These are phyloP conservation scores for Neotoma lepida DNA, from an alignment of 2,113 vertebrate species.

Conservation along the genomic window DNA sequence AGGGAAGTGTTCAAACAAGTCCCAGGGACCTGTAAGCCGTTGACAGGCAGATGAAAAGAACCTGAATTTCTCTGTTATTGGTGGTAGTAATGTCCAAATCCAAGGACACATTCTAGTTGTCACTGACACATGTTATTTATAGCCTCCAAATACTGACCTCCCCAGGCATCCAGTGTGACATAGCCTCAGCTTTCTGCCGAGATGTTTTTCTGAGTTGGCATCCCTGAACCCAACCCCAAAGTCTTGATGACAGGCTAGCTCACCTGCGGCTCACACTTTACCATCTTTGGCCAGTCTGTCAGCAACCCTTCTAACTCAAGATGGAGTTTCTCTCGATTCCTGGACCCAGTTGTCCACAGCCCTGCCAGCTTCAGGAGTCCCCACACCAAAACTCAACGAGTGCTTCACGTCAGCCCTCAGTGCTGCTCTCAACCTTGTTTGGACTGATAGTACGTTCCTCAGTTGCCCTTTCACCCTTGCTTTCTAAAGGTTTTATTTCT, in stretches of 20 bases:
- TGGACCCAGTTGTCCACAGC: not conserved
- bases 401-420: not conserved
- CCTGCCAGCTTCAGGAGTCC: not conserved
- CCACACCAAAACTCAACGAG: not conserved
- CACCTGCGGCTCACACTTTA: not conserved
- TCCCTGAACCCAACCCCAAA: not conserved
- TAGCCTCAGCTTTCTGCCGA: not conserved
- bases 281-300: not conserved
- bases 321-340: not conserved
- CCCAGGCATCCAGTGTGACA: not conserved
- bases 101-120: not conserved
- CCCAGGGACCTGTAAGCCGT: not conserved
- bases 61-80: not conserved
- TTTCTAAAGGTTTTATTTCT: not conserved
- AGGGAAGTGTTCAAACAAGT: not conserved
- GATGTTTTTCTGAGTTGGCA: not conserved
- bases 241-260: not conserved
- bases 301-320: not conserved
- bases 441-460: not conserved
- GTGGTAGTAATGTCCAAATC: not conserved
- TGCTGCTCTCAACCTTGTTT: not conserved
- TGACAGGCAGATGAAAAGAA: not conserved
- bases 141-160: not conserved
- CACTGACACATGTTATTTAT: not conserved
- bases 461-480: not conserved